These are phyloP conservation scores for Rhodophaea formosa DNA, from an alignment of 2,888 invertebrate genomes.

Conservation along the genomic window DNA sequence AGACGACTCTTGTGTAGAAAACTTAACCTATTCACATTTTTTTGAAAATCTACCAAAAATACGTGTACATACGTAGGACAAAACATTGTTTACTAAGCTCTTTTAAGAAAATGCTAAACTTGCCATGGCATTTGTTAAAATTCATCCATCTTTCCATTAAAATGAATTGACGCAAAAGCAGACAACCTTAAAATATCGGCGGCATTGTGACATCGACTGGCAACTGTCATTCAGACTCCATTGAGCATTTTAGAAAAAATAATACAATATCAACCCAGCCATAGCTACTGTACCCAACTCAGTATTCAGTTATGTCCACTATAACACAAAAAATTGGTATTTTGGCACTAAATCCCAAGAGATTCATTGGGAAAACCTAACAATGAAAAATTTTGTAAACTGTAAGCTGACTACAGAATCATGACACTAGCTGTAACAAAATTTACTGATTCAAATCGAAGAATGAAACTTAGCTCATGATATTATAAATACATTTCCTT, in stretches of 20 bases:
- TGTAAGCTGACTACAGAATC: background rate
- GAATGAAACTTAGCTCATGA: no score
- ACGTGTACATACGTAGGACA: no score
- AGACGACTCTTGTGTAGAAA: no score
- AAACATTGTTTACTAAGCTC: background rate
- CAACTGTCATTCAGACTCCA: constrained; percentile 13
- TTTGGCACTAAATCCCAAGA: constrained; percentile 1
- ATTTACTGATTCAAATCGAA: background rate
- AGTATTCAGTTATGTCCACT: background rate
- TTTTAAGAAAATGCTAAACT: background rate
- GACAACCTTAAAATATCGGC: background rate
- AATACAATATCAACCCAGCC: background rate
- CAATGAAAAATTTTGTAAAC: background rate
- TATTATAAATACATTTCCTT: no score
- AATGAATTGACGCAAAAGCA: background rate
- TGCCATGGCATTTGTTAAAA: background rate
- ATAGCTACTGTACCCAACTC: background rate
- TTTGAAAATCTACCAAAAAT: no score
- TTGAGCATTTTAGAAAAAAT: constrained; percentile 1
- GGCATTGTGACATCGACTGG: background rate
- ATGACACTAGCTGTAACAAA: background rate
- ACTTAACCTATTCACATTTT: no score
- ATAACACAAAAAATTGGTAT: background rate
- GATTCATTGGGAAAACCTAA: background rate
- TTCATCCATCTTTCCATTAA: background rate